Conservation (phyloP, 2,888 invertebrate species). For the Limnephilus auricula region DNA sequence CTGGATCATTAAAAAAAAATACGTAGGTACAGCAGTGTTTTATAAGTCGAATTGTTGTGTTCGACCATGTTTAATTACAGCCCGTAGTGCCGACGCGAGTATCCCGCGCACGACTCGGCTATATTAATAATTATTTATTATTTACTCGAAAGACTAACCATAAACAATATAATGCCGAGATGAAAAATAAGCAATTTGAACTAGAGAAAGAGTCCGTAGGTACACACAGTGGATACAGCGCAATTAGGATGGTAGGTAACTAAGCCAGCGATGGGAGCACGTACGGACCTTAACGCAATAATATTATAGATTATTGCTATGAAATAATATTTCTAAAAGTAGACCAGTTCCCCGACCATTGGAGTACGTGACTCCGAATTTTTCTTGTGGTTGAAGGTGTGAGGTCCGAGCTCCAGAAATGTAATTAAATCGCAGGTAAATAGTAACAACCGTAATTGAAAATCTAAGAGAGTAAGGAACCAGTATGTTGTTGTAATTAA, state of each 20-base stretch:
- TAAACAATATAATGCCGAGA: not conserved
- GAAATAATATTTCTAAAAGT: constrained; percentile 42
- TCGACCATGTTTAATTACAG: constrained; percentile 61
- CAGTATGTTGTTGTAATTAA: not conserved
- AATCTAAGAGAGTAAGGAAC: not conserved
- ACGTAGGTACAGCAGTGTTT: not conserved
- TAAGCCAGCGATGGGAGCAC: not conserved
- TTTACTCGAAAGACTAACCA: constrained; percentile 2
- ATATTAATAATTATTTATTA: constrained; percentile 49
- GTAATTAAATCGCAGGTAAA: not conserved
- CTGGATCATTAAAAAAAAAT: constrained; percentile 11
- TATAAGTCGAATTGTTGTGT: constrained; percentile 39
- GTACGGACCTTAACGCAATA: not conserved
- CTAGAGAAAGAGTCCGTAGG: not conserved
- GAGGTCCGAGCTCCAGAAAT: constrained; percentile 19
- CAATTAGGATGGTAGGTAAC: not conserved
- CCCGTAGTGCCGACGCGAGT: constrained; percentile 55
- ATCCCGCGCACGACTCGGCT: constrained; percentile 53
- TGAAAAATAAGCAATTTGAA: not conserved
- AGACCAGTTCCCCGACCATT: not conserved
- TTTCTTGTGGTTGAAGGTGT: not conserved
- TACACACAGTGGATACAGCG: not conserved
- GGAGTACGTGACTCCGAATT: constrained; percentile 14
- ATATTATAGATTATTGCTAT: constrained; percentile 28
- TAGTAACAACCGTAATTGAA: not conserved